Evolutionary conservation across 2,797 vertebrate species (phyloP).

Genomic region (Acomys russatus): DNA sequence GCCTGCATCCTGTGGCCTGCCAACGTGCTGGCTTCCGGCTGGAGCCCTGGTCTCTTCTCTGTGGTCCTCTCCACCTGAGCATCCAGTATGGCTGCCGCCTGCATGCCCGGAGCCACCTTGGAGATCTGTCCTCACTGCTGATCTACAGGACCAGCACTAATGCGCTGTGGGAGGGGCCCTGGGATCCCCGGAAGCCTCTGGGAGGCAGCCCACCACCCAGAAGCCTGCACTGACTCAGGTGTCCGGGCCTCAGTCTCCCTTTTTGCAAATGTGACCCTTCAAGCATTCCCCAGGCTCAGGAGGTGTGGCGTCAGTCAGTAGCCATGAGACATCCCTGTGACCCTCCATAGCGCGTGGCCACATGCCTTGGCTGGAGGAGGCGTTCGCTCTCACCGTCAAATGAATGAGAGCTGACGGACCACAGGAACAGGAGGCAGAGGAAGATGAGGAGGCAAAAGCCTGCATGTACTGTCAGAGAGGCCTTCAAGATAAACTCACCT

Average conservation of each 20-base stretch:
- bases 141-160: background rate
- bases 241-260: background rate
- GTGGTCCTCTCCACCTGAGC: background rate
- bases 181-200: background rate
- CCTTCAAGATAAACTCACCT: background rate
- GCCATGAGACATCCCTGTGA: background rate
- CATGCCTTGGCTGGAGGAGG: background rate
- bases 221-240: background rate
- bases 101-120: background rate
- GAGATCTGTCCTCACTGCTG: background rate
- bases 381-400: background rate
- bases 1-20: accelerated
- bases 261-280: background rate
- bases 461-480: background rate
- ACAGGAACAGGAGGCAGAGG: background rate
- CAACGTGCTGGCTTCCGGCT: background rate
- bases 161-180: background rate
- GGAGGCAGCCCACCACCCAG: background rate
- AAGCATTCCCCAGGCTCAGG: background rate
- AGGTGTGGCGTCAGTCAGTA: background rate
- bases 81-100: background rate
- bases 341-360: too few species aligned
- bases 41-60: background rate
- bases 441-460: background rate
- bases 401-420: background rate